phyloP scores from a whole-genome alignment of 2,797 vertebrate genomes.

The Bovichtus variegatus region DNA sequence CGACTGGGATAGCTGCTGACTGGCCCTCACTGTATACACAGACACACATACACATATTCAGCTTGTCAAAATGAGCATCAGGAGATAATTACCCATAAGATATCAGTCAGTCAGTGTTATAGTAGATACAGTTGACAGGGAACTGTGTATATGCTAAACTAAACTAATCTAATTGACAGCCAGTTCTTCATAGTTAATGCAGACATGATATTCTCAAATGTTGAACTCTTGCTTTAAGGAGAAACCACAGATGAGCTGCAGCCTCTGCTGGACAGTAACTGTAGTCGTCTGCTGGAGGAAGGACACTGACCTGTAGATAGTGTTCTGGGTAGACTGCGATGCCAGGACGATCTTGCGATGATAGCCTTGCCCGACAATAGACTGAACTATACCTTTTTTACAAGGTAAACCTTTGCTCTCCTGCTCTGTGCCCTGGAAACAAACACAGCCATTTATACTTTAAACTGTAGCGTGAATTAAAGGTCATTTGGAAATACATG shows the following conservation, averaged over 20 bases:
- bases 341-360: slow-evolving; percentile 98
- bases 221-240: not conserved
- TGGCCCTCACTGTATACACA: slow-evolving; percentile 91
- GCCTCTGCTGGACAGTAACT: not conserved
- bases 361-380: slow-evolving; percentile 96
- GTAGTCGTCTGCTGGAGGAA: too few species aligned
- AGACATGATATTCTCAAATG: not conserved
- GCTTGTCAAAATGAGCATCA: not conserved
- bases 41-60: not conserved
- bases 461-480: not conserved
- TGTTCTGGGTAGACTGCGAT: slow-evolving; percentile 96
- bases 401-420: slow-evolving; percentile 97
- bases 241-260: not conserved
- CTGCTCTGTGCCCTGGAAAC: slow-evolving; percentile 93
- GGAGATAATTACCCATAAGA: not conserved
- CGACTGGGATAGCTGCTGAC: slow-evolving; percentile 97
- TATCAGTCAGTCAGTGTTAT: too few species aligned
- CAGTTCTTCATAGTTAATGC: not conserved
- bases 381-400: slow-evolving; percentile 98
- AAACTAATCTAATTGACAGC: too few species aligned
- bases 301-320: slow-evolving; percentile 92
- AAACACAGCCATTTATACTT: not conserved
- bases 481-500: not conserved
- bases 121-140: too few species aligned
- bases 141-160: too few species aligned